A percentile compares a stretch with the other conserved stretches of the same genome.
Evolutionary conservation across 2,113 vertebrate genomes (phyloP).

Genomic region (Chascanopsetta lugubris): DNA sequence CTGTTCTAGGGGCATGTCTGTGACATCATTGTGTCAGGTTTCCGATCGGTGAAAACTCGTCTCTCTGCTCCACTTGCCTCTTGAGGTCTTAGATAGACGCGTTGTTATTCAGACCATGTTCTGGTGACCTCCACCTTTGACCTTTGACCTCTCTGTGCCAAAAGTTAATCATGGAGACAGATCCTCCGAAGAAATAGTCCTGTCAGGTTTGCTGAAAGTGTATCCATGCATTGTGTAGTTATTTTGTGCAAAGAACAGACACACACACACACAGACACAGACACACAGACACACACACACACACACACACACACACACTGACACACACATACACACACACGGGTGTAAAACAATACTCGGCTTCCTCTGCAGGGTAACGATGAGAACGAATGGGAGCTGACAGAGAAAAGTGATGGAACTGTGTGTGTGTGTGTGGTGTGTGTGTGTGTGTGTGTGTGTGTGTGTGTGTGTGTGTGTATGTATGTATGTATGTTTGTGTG

Average conservation of each 20-base stretch:
- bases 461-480: too few species aligned
- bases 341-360: neutral
- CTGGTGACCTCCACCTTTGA: neutral
- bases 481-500: slow-evolving; percentile 4
- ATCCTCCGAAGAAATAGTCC: neutral
- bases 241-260: too few species aligned
- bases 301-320: neutral
- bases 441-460: neutral
- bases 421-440: neutral
- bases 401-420: neutral
- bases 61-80: too few species aligned
- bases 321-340: neutral
- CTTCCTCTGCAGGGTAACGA: neutral
- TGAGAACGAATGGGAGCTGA: neutral
- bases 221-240: neutral
- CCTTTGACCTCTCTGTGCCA: neutral
- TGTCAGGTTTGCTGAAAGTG: neutral
- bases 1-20: too few species aligned
- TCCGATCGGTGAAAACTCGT: too few species aligned
- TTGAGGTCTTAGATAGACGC: neutral
- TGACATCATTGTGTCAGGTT: too few species aligned
- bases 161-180: neutral
- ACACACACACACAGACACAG: neutral
- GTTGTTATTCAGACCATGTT: neutral
- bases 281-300: neutral